Percentiles rank a stretch among this genome's conserved stretches.
phyloP scores from a whole-genome alignment of 2,797 vertebrate genomes.

The Semaprochilodus insignis region DNA sequence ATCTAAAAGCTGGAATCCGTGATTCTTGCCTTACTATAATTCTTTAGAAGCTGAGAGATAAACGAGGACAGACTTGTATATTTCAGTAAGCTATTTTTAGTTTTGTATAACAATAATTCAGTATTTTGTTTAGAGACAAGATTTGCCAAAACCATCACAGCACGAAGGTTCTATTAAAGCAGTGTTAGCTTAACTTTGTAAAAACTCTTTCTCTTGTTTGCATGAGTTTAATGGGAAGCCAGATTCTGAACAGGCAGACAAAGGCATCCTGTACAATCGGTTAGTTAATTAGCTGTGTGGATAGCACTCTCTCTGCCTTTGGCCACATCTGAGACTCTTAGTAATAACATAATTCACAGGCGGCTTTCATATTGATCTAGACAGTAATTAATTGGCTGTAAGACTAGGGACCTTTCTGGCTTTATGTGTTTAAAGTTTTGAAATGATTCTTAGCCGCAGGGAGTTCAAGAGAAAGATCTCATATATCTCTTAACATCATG shows the following conservation, averaged over 20 bases:
- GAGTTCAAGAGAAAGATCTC: neutral
- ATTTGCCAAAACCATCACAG: neutral
- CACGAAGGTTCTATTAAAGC: neutral
- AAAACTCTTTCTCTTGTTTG: neutral
- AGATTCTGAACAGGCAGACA: neutral
- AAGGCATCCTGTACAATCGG: neutral
- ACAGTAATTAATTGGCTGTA: slow-evolving; percentile 15
- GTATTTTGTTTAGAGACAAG: neutral
- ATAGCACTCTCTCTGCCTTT: slow-evolving; percentile 1
- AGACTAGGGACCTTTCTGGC: slow-evolving; percentile 2
- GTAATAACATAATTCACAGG: slow-evolving; percentile 19
- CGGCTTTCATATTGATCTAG: slow-evolving; percentile 10
- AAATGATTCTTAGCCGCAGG: neutral
- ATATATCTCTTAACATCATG: neutral
- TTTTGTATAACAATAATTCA: neutral
- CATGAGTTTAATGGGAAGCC: neutral
- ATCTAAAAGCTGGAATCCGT: neutral
- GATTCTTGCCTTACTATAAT: neutral
- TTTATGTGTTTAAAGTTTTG: slow-evolving; percentile 16
- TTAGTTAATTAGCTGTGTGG: slow-evolving; percentile 25
- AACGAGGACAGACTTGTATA: neutral
- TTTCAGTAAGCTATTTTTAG: neutral
- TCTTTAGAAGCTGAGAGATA: neutral
- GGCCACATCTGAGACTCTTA: slow-evolving; percentile 14
- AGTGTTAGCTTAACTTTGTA: neutral